Evolutionary conservation across 2,797 vertebrate genomes (phyloP), one percentile per base, ranked within the genome.

Genomic region (Parauchenoglanis punctatus): DNA sequence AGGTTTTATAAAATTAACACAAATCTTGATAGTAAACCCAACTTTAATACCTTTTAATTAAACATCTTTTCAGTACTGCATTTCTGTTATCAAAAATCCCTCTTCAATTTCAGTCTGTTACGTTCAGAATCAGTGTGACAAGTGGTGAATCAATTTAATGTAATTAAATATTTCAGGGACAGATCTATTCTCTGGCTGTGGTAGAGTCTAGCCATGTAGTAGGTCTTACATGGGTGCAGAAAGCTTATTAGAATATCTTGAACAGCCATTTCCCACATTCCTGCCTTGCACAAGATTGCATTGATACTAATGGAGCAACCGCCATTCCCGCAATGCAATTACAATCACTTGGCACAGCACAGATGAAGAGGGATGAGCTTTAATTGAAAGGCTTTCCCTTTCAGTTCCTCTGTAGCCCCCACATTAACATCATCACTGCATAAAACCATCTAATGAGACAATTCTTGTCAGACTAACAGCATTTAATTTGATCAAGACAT

Each of bases 381-480:
- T 94, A 92, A 95, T 94, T 93, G 91, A 94, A 93, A 93, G 92
- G 88, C 89, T 90, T 93, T 90, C 89, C 46, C 87, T 91, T 67
- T 40, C 40, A 85, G 87, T 90, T 91, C 70, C 61, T 91, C 89
- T 58, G 18, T 87, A 83, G 4, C 28, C 87, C 91, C 91, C 89
- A 92, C 93, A 89, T 91, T 92, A 91, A 92, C 90, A 89, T 92
- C 92, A 93, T 93, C 88, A 85, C 65, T 63, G 56, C 87, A 90
- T 86, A 87, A 90, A 89, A 75, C 73, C 65, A 88, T 84, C 85
- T 94, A 95, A 95, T 86, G 91, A 95, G 92, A 93, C 90, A 88
- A 94, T 94, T 93, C 94, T 91, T 90, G 91, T 95, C 92, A 94
- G 89, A 40, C 91, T 93, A 93, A 95, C 94, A 92, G 92, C 25